Percentiles rank a stretch among this genome's conserved stretches.
phyloP scores from a whole-genome alignment of 2,113 vertebrate genomes.

The Oreochromis tanganicae region DNA sequence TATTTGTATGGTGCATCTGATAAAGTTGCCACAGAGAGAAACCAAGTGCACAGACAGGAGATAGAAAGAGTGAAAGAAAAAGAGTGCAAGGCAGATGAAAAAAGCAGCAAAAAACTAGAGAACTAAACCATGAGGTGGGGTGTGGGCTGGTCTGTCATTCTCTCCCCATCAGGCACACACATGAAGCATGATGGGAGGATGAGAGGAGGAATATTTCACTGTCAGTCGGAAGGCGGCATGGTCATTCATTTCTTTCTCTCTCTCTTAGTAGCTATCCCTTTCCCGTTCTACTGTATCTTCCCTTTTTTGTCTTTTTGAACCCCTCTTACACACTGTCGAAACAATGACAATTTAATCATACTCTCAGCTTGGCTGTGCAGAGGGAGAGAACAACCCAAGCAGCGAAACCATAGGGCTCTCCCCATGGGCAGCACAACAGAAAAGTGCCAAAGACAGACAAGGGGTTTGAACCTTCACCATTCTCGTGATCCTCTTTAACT shows the following conservation, averaged over 20 bases:
- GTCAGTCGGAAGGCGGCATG: slow-evolving; percentile 79
- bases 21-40: background rate
- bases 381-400: slow-evolving; percentile 79
- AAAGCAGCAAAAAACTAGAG: background rate
- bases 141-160: slow-evolving; percentile 70
- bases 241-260: slow-evolving; percentile 83
- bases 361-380: slow-evolving; percentile 79
- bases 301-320: slow-evolving; percentile 16
- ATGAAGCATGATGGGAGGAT: slow-evolving; percentile 86
- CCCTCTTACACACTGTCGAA: slow-evolving; percentile 69
- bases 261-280: slow-evolving; percentile 5
- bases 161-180: slow-evolving; percentile 73
- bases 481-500: slow-evolving; percentile 32
- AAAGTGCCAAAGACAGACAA: slow-evolving; percentile 46
- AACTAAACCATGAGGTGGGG: background rate
- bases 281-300: slow-evolving; percentile 26
- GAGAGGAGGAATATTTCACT: slow-evolving; percentile 96
- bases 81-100: background rate
- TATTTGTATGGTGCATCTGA: background rate
- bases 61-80: background rate
- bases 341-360: slow-evolving; percentile 93
- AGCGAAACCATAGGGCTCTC: slow-evolving; percentile 33
- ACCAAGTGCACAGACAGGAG: background rate
- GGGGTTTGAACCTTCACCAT: slow-evolving; percentile 27
- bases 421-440: slow-evolving; percentile 56